Conservation (phyloP, 64 coral and sea anemone species). For the Stichodactyla helianthus region DNA sequence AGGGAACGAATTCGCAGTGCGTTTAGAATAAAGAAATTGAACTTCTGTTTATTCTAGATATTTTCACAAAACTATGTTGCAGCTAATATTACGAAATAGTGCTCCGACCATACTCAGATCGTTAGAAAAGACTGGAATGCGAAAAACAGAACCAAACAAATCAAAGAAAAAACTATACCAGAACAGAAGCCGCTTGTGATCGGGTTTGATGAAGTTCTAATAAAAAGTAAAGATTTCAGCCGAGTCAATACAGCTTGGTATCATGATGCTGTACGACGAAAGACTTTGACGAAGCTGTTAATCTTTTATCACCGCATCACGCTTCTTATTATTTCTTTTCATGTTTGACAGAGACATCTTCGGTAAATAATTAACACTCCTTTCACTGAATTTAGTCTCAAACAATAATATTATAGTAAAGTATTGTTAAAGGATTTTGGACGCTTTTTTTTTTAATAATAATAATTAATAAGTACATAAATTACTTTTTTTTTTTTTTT, state of each 20-base stretch:
- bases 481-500: too few species aligned
- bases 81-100: background rate
- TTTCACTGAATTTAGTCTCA: background rate
- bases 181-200: background rate
- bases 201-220: background rate
- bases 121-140: background rate
- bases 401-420: background rate
- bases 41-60: background rate
- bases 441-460: too few species aligned
- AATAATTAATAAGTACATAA: too few species aligned
- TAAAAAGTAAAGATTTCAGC: background rate
- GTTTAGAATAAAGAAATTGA: too few species aligned
- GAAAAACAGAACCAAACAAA: background rate
- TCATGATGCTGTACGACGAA: background rate
- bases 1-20: too few species aligned
- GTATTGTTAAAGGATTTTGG: background rate
- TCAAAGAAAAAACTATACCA: background rate
- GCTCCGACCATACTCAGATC: background rate
- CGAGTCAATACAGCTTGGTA: background rate
- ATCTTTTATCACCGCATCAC: background rate
- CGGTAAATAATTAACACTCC: constrained; percentile 2
- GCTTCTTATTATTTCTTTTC: background rate
- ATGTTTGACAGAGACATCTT: background rate
- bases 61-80: background rate
- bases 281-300: background rate